These are phyloP conservation scores for Malurus alboscapulatus DNA, from an alignment of 2,113 vertebrate species.

Conservation along the genomic window DNA sequence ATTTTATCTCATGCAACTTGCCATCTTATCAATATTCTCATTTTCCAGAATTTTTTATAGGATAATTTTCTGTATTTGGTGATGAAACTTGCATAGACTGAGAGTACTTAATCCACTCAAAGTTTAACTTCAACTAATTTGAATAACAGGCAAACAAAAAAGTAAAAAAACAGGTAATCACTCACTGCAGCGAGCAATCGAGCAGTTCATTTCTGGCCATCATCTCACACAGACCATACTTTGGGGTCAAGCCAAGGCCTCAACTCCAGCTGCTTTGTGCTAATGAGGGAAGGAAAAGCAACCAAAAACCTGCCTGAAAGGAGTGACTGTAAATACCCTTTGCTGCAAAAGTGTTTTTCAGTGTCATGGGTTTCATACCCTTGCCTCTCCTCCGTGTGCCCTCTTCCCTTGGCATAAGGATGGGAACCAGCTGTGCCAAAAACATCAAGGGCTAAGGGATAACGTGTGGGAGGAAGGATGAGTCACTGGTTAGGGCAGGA, in stretches of 20 bases:
- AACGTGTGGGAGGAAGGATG: background rate
- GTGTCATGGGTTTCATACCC: background rate
- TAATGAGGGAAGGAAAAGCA: conserved; percentile 12
- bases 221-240: background rate
- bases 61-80: background rate
- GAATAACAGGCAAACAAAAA: background rate
- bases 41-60: background rate
- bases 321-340: background rate
- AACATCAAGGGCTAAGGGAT: background rate
- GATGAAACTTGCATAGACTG: background rate
- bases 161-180: background rate
- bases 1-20: background rate
- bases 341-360: background rate
- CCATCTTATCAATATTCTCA: background rate
- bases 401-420: background rate
- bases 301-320: background rate
- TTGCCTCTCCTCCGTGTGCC: background rate
- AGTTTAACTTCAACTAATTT: background rate
- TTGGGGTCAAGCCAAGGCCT: conserved; percentile 22
- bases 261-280: conserved; percentile 21
- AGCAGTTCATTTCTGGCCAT: background rate
- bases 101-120: background rate
- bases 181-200: background rate
- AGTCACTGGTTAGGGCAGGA: background rate
- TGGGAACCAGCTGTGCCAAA: background rate